phyloP scores from a whole-genome alignment of 2,888 invertebrate species.

The Stenolophus ochropezus region DNA sequence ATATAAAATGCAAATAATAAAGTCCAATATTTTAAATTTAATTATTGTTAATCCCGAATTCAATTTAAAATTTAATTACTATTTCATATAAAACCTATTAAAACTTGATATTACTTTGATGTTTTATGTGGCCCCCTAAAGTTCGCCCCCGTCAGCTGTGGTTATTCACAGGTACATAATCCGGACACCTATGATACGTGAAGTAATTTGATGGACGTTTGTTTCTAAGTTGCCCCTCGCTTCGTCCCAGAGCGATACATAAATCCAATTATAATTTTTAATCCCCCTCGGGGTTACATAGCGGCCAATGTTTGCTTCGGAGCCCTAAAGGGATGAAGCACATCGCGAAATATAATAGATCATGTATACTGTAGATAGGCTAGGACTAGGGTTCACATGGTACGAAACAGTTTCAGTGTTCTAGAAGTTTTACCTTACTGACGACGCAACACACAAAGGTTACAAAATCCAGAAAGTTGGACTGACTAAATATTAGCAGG shows the following conservation, averaged over 20 bases:
- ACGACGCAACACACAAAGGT: too few species aligned
- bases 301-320: constrained; percentile 69
- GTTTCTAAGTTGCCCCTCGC: constrained; percentile 43
- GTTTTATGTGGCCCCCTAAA: neutral
- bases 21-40: neutral
- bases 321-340: constrained; percentile 56
- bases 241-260: constrained; percentile 65
- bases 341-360: constrained; percentile 2
- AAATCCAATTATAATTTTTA: constrained; percentile 74
- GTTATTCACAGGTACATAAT: constrained; percentile 34
- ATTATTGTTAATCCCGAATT: neutral
- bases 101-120: too few species aligned
- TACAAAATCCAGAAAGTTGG: too few species aligned
- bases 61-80: neutral
- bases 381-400: too few species aligned
- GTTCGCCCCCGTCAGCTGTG: constrained; percentile 4
- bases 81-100: neutral
- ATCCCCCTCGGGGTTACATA: constrained; percentile 68
- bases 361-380: constrained; percentile 43
- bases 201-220: constrained; percentile 52
- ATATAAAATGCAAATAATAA: too few species aligned
- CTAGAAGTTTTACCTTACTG: too few species aligned
- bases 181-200: constrained; percentile 44
- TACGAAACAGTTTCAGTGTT: too few species aligned
- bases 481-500: too few species aligned